Evolutionary conservation across 1,140 invertebrate genomes (phyloP), one percentile per base, ranked within the genome.

Genomic region (Conus ventricosus): DNA sequence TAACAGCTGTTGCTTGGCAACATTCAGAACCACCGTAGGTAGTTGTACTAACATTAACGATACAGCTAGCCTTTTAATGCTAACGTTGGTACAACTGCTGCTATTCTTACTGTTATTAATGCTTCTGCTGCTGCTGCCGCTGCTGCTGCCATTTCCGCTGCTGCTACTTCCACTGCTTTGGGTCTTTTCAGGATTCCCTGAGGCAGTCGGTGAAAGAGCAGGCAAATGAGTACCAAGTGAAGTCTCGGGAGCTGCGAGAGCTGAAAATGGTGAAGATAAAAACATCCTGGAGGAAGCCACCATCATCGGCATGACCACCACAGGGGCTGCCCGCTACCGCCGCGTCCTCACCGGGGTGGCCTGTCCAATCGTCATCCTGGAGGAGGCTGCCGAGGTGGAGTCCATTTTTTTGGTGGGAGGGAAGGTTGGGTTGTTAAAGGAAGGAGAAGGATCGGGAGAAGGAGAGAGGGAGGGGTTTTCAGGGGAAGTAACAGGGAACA

Each of bases 311-410:
- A 93, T 94, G 94, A 94, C 94, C 55, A 94, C 93, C 25, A 93
- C 93, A 17, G 93, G 93, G 15, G 93, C 94, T 20, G 93, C 93
- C 15, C 90, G 87, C 57, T 89, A 91, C 82, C 83, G 89, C 53
- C 6, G n/a, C 0, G 63, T 92, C 8, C 83, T 94, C 6, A 89
- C 89, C 71, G 55, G 78, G 27, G 57, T 94, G 15, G 78, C 87
- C 51, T 90, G 90, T n/a, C 88, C 81, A 25, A 94, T 94, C 55
- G 88, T 93, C 4, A 91, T 94, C 51, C 93, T 94, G 4, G 94
- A 94, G 85, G 94, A 94, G 81, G 94, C 94, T n/a, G 94, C 94
- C 8, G 93, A 94, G 86, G 93, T 11, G 89, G 94, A 15, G 94
- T 94, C 27, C 78, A 13, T 13, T 71, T 71, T 13, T 60, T 60